Percentiles rank a stretch among this genome's conserved stretches.
Evolutionary conservation across 92 coral and sea anemone genomes (phyloP).

Genomic region (Zoanthus sansibaricus): DNA sequence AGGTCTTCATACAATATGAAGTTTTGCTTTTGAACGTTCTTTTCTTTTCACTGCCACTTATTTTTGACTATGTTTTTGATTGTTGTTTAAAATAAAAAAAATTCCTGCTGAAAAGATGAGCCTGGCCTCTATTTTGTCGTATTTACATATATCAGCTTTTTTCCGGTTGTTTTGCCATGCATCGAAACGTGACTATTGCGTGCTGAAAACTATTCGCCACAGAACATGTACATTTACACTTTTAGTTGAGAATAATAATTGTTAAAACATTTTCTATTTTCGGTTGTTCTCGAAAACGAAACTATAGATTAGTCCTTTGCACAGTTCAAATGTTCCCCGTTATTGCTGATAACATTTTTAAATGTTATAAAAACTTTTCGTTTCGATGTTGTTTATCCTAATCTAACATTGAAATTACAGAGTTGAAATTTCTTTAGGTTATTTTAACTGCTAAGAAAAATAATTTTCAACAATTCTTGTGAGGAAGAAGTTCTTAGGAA

Average conservation of each 20-base stretch:
- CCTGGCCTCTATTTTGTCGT: neutral
- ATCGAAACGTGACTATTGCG: neutral
- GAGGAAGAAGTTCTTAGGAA: neutral
- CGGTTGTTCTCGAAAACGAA: neutral
- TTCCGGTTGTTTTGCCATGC: neutral
- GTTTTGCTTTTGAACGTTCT: too few species aligned
- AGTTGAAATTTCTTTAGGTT: neutral
- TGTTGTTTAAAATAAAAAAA: neutral
- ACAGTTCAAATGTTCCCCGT: neutral
- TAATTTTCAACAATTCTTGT: neutral
- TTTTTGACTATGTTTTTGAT: too few species aligned
- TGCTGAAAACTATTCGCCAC: neutral
- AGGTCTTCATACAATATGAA: too few species aligned
- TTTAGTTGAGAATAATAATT: neutral
- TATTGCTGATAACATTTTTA: neutral
- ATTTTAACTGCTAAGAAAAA: neutral
- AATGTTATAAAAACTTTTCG: neutral
- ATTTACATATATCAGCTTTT: neutral
- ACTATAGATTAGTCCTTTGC: neutral
- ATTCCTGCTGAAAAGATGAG: neutral
- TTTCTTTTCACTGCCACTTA: too few species aligned
- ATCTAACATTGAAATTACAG: neutral
- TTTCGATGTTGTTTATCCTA: neutral
- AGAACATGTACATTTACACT: neutral
- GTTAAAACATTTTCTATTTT: neutral